Conservation (phyloP, 2,888 invertebrate genomes). For the Yponomeuta cagnagella region DNA sequence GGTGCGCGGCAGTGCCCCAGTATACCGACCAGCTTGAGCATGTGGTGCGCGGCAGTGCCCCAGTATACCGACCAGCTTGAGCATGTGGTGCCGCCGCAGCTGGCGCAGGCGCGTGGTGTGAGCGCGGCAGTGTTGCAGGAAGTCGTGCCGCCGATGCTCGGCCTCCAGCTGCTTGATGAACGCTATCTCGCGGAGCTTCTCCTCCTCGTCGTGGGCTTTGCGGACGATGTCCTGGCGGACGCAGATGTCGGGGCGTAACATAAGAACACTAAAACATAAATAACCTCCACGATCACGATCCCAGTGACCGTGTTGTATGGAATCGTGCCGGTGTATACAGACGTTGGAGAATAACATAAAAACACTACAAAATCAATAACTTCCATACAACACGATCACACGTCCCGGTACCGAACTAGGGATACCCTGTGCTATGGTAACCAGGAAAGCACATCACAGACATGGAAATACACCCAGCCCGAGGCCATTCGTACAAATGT, state of each 20-base stretch:
- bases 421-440: too few species aligned
- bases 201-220: slow-evolving; percentile 98
- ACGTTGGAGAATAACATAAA: too few species aligned
- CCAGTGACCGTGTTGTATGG: too few species aligned
- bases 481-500: too few species aligned
- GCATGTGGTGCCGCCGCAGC: slow-evolving; percentile 89
- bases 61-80: slow-evolving; percentile 81
- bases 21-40: slow-evolving; percentile 64
- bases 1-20: slow-evolving; percentile 54
- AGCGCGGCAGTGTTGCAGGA: slow-evolving; percentile 87
- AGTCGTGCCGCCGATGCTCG: slow-evolving; percentile 94
- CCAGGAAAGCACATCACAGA: too few species aligned
- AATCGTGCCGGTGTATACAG: too few species aligned
- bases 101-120: slow-evolving; percentile 84
- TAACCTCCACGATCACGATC: too few species aligned
- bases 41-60: slow-evolving; percentile 85
- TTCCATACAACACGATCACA: too few species aligned
- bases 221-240: slow-evolving; percentile 82
- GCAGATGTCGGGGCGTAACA: not conserved
- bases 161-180: slow-evolving; percentile 98
- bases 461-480: too few species aligned
- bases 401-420: too few species aligned
- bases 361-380: too few species aligned
- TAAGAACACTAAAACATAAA: too few species aligned
- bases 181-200: slow-evolving; percentile 96